Base-by-base conservation (phyloP, 1,140 invertebrate species). In the Rhizoglyphus robini region DNA sequence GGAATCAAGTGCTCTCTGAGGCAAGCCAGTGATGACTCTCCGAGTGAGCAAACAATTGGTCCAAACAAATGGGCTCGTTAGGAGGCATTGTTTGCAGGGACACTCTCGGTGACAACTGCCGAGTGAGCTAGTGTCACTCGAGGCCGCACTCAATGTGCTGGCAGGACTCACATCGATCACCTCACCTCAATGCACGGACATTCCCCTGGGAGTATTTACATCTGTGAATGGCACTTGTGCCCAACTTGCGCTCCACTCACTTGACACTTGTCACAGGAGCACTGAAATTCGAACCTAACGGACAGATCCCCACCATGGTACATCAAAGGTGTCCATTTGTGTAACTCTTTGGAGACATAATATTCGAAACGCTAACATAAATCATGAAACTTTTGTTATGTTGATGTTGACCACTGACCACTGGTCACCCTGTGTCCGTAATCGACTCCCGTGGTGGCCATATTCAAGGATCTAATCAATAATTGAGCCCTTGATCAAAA, bases 131-230 rank as follows among this genome's bases (percentile, higher is more conserved):
- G 36, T 11, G 36, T 41, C 36, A 11, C 36, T 41, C 36, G 8
- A 41, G 36, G 36, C 18, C 36, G 18, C 36, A 18, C 18, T 41
- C 18, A 18, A 41, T 41, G 36, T 41, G 36, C 36, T 41, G 36
- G 36, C 36, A 11, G 18, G 36, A 41, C 8, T 18, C 36, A 41
- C 18, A 8, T 11, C 36, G 18, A 41, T 18, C 18, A 41, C 36
- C 8, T 18, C 36, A 8, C 36, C 36, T 41, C 36, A n/a, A n/a
- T n/a, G n/a, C n/a, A n/a, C n/a, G n/a, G n/a, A n/a, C n/a, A n/a
- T 46, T 23, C 51, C 51, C 51, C 8, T 54, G 51, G 23, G 51
- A 54, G 51, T 54, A 25, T 54, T 54, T 54, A 54, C 51, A 54
- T 25, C 51, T 54, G 36, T 41, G 18, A 41, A 8, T 41, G 36